Percentiles rank a stretch among this genome's conserved stretches.
Evolutionary conservation across 2,797 vertebrate species (phyloP).

Genomic region (Falco berigora): DNA sequence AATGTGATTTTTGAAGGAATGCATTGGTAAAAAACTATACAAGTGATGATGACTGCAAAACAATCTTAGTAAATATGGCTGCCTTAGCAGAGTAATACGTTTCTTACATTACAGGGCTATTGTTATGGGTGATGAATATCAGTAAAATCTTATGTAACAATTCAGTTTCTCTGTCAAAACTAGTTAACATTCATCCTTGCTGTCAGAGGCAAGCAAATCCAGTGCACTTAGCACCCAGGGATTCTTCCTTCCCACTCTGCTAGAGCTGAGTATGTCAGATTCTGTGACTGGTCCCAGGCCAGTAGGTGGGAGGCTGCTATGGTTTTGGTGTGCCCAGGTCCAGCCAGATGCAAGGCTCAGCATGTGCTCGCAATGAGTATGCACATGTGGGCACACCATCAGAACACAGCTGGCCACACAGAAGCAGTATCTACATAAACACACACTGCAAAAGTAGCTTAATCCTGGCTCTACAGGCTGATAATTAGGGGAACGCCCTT

Average conservation of each 20-base stretch:
- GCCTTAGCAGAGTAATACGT: neutral
- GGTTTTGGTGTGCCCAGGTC: neutral
- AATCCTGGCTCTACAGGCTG: neutral
- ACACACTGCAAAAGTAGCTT: accelerated
- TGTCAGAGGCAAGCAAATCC: neutral
- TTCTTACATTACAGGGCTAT: neutral
- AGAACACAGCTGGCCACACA: neutral
- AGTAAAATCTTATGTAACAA: neutral
- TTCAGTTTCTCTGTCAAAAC: neutral
- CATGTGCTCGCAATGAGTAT: too few species aligned
- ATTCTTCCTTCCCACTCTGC: neutral
- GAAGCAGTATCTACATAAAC: accelerated
- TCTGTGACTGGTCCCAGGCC: neutral
- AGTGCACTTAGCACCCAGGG: too few species aligned
- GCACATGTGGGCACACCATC: too few species aligned
- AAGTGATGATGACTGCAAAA: neutral
- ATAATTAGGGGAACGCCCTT: neutral
- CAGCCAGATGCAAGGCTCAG: neutral
- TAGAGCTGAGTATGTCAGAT: neutral
- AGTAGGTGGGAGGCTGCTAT: neutral
- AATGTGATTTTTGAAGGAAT: neutral
- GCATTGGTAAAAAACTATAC: neutral
- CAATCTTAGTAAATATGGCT: neutral
- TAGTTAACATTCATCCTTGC: neutral
- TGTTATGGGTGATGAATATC: neutral